Conservation (phyloP, 2,888 invertebrate species). For the Acronicta alni region DNA sequence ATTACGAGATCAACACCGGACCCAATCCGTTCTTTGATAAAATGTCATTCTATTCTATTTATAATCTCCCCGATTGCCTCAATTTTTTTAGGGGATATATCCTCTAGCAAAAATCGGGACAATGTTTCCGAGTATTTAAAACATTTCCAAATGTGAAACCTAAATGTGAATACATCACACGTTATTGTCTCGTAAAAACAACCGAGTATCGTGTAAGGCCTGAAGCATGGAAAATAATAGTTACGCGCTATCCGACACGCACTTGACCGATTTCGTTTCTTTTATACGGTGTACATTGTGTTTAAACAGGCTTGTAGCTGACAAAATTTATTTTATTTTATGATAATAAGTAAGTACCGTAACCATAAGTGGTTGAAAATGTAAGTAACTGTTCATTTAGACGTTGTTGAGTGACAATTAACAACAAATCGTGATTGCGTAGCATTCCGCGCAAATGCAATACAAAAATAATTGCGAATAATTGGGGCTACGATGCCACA, state of each 20-base stretch:
- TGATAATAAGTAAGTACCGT: not conserved
- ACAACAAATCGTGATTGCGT: constrained; percentile 3
- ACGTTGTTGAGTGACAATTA: not conserved
- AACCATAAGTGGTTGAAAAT: constrained; percentile 4
- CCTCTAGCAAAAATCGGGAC: not conserved
- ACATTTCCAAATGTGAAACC: not conserved
- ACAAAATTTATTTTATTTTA: constrained; percentile 4
- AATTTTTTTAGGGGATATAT: not conserved
- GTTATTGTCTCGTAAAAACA: constrained; percentile 12
- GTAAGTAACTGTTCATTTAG: not conserved
- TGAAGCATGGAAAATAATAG: constrained; percentile 11
- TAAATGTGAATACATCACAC: constrained; percentile 2
- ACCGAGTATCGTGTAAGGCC: not conserved
- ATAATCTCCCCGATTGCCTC: too few species aligned
- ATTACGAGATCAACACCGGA: too few species aligned
- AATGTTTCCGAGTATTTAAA: constrained; percentile 8
- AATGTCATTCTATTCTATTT: too few species aligned
- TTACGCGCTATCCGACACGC: constrained; percentile 16
- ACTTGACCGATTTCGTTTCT: constrained; percentile 14
- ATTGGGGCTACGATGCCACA: not conserved
- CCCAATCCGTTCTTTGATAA: too few species aligned
- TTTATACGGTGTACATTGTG: constrained; percentile 4
- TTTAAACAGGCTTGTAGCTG: constrained; percentile 11
- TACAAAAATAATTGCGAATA: constrained; percentile 17
- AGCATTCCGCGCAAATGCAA: constrained; percentile 2